Percentiles rank a stretch among this genome's conserved stretches.
Conservation (phyloP, 92 coral and sea anemone genomes). For the Zoanthus solanderi region DNA sequence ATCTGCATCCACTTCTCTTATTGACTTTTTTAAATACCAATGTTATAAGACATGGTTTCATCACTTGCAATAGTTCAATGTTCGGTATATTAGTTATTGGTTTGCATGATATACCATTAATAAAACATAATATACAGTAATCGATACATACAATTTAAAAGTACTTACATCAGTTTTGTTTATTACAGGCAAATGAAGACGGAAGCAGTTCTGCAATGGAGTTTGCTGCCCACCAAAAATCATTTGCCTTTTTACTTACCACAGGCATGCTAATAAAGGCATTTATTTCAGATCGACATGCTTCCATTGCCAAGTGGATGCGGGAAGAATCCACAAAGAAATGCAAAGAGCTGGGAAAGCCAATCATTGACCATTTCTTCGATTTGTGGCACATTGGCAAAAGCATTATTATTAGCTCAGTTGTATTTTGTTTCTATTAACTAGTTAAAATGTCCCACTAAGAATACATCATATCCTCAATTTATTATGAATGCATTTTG, state of each 20-base stretch:
- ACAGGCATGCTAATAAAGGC: conserved; percentile 59
- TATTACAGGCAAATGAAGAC: conserved; percentile 67
- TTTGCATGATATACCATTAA: too few relatives aligned
- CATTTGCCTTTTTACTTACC: conserved; percentile 51
- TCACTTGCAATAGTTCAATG: too few relatives aligned
- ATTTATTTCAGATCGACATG: conserved; percentile 49
- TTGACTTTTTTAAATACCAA: too few relatives aligned
- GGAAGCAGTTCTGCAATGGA: conserved; percentile 68
- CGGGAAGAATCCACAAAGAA: conserved; percentile 42
- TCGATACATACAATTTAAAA: conserved; percentile 1
- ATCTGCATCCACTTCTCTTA: too few relatives aligned
- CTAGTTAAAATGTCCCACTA: neutral
- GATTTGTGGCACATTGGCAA: conserved; percentile 58
- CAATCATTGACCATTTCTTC: conserved; percentile 48
- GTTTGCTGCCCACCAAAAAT: conserved; percentile 63
- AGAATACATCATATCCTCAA: too few relatives aligned
- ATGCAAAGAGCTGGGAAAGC: conserved; percentile 58
- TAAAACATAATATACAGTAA: neutral
- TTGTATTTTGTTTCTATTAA: neutral
- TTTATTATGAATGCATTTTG: too few relatives aligned
- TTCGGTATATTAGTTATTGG: too few relatives aligned
- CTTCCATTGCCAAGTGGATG: conserved; percentile 51
- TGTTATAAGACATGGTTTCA: too few relatives aligned
- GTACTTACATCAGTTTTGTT: conserved; percentile 25
- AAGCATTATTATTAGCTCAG: conserved; percentile 6